Conservation (phyloP, 2,113 vertebrate species). For the Puffinus mauretanicus region DNA sequence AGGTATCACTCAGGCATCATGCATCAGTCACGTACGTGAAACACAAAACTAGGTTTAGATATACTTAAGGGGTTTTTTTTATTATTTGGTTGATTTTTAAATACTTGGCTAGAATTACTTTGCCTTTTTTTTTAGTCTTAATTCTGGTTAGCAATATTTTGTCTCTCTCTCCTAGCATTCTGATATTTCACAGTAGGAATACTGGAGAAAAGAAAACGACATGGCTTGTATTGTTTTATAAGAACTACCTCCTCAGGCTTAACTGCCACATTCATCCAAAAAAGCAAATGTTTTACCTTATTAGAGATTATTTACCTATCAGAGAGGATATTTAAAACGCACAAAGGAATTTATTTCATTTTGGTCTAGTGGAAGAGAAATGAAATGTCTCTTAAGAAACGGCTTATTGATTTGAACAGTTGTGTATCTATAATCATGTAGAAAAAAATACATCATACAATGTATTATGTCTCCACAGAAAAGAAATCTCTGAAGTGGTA, state of each 20-base stretch:
- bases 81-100: neutral
- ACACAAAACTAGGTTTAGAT: neutral
- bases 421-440: neutral
- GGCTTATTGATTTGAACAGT: neutral
- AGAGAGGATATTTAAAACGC: neutral
- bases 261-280: neutral
- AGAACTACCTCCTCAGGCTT: neutral
- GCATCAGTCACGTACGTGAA: neutral
- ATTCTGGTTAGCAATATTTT: neutral
- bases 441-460: constrained; percentile 21
- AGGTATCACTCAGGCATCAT: neutral
- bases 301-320: neutral
- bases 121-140: neutral
- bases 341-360: neutral
- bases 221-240: neutral
- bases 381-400: neutral
- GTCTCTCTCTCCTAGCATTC: neutral
- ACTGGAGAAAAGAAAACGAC: neutral
- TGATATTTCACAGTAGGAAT: neutral
- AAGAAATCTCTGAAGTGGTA: neutral
- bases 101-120: neutral
- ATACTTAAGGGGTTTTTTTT: neutral
- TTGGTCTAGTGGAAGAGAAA: neutral
- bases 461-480: neutral
- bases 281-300: neutral